A percentile compares a stretch with the other conserved stretches of the same genome.
Conservation (phyloP, 2,888 invertebrate genomes). For the Diaphora mendica region DNA sequence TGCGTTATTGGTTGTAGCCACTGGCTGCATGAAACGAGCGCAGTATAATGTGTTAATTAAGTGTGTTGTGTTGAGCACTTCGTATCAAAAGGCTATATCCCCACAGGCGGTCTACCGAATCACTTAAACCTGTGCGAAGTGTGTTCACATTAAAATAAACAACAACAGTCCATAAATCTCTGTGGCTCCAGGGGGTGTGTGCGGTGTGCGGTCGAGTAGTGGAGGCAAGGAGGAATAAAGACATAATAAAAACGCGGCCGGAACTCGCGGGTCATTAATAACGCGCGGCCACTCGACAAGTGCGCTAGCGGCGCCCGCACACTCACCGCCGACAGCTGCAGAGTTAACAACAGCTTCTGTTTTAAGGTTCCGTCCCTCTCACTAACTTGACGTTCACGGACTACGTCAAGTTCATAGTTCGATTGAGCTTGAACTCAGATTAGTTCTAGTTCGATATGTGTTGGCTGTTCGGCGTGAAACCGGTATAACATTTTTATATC, state of each 20-base stretch:
- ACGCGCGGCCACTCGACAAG: conserved; percentile 14
- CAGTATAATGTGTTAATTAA: not conserved
- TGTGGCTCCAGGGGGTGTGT: not conserved
- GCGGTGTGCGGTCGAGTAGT: not conserved
- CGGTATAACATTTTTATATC: no score
- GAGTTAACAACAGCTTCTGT: not conserved
- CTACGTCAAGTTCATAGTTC: not conserved
- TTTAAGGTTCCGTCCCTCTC: not conserved
- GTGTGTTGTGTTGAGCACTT: not conserved
- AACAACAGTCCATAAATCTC: conserved; percentile 25
- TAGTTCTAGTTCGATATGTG: no score
- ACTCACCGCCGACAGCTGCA: not conserved
- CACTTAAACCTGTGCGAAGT: conserved; percentile 36
- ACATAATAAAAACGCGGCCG: conserved; percentile 39
- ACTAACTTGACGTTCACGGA: not conserved
- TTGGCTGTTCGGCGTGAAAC: no score
- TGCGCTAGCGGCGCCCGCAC: not conserved
- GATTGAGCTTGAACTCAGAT: no score
- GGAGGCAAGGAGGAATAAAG: conserved; percentile 33
- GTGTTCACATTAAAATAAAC: conserved; percentile 25
- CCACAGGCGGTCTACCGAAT: conserved; percentile 20
- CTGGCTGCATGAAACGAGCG: not conserved
- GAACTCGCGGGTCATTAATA: conserved; percentile 47
- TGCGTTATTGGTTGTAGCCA: not conserved
- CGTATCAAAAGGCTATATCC: not conserved